Conservation (phyloP, 2,113 vertebrate species). For the Pelodiscus sinensis region DNA sequence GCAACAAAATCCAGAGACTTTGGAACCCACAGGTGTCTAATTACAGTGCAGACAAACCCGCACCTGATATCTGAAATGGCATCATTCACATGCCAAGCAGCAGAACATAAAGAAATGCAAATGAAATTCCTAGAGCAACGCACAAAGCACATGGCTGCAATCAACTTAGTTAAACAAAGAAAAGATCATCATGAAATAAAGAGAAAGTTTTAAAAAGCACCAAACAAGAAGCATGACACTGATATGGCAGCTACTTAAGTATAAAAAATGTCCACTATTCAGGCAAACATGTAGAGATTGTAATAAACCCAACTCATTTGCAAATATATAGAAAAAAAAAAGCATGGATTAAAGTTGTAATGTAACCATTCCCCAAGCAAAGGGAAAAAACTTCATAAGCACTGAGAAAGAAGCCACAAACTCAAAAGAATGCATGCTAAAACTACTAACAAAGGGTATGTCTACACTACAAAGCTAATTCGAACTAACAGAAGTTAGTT, state of each 20-base stretch:
- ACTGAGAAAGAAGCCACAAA: background rate
- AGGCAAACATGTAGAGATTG: background rate
- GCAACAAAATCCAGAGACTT: no score
- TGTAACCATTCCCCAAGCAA: background rate
- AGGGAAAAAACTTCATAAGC: background rate
- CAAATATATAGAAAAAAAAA: background rate
- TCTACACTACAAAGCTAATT: no score
- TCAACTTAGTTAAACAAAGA: background rate
- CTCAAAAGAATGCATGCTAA: background rate
- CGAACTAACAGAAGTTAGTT: no score
- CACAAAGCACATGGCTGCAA: background rate
- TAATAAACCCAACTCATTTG: background rate
- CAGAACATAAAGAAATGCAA: conserved; percentile 1
- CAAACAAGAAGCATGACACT: background rate
- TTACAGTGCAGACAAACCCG: background rate
- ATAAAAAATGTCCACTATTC: background rate
- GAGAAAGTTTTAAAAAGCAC: background rate
- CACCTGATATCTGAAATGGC: background rate
- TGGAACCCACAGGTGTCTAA: background rate
- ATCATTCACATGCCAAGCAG: background rate
- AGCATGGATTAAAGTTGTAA: background rate
- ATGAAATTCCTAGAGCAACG: background rate
- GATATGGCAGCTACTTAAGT: background rate
- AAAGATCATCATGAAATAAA: conserved; percentile 1
- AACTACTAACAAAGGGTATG: background rate